Percentiles rank a stretch among this genome's conserved stretches.
phyloP scores from a whole-genome alignment of 2,888 invertebrate genomes.

The Temnothorax ravouxi region DNA sequence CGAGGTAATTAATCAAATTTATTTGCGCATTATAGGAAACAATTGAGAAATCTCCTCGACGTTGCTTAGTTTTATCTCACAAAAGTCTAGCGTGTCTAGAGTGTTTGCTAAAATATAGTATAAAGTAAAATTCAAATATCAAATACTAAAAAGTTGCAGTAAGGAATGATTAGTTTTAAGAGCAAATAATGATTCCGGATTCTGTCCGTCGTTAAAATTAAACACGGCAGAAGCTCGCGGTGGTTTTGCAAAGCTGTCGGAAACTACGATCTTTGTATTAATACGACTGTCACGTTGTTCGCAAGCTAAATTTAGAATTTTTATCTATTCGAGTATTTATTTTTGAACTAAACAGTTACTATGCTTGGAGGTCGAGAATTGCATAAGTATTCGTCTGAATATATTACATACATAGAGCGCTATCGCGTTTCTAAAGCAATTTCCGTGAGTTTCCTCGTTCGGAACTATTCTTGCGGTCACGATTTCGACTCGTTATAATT shows the following conservation, averaged over 20 bases:
- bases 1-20: not conserved
- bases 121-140: not conserved
- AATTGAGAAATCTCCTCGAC: not conserved
- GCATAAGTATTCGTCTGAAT: conserved; percentile 30
- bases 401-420: conserved; percentile 4
- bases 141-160: not conserved
- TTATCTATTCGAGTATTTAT: conserved; percentile 17
- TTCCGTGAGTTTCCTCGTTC: not conserved
- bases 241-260: not conserved
- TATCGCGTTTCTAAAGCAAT: conserved; percentile 28
- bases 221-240: not conserved
- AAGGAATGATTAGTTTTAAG: not conserved
- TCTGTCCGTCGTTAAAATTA: not conserved
- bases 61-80: not conserved
- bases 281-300: not conserved
- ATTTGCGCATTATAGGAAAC: not conserved
- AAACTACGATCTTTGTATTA: not conserved
- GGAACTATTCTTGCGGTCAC: conserved; percentile 1
- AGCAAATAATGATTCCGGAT: not conserved
- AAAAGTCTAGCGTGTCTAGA: not conserved
- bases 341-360: conserved; percentile 19
- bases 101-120: not conserved
- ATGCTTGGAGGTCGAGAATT: conserved; percentile 10
- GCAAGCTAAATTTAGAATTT: conserved; percentile 2
- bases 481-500: conserved; percentile 8